Conservation (phyloP, 2,113 vertebrate genomes). For the Nothoprocta pentlandii region DNA sequence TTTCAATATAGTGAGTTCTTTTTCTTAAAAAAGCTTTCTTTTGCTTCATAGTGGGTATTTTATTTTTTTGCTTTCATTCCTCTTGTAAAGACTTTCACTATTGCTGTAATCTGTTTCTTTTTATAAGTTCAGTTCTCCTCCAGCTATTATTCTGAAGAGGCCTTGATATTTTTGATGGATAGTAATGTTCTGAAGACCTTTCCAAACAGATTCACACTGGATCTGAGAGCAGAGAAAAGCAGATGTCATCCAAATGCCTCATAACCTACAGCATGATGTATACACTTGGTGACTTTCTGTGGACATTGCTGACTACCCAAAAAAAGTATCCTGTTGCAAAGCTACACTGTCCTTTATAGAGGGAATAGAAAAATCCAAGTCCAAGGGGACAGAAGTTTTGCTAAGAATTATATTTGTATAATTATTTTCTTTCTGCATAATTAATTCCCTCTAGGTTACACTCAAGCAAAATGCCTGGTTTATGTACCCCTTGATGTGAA, state of each 20-base stretch:
- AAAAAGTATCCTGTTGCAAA: not conserved
- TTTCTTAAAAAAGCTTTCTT: not conserved
- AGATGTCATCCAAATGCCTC: not conserved
- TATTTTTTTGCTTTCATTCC: not conserved
- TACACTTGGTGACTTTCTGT: not conserved
- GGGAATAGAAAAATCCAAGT: not conserved
- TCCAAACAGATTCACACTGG: not conserved
- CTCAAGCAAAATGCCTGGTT: constrained; percentile 75
- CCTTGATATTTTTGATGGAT: not conserved
- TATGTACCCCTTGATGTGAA: constrained; percentile 89
- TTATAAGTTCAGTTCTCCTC: constrained; percentile 1
- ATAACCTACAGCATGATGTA: not conserved
- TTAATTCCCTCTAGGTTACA: constrained; percentile 73
- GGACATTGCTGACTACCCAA: not conserved
- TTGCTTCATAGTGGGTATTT: not conserved
- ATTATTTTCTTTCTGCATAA: not conserved
- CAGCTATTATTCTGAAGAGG: not conserved
- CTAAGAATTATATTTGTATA: not conserved
- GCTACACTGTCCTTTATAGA: not conserved
- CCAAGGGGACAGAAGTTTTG: not conserved
- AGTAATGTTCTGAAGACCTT: not conserved
- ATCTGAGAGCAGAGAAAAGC: not conserved
- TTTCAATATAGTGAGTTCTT: not conserved
- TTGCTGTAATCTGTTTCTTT: not conserved
- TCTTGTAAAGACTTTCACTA: not conserved